Percentiles rank a stretch among this genome's conserved stretches.
phyloP scores from a whole-genome alignment of 2,888 invertebrate genomes.

The Chrysina gloriosa region DNA sequence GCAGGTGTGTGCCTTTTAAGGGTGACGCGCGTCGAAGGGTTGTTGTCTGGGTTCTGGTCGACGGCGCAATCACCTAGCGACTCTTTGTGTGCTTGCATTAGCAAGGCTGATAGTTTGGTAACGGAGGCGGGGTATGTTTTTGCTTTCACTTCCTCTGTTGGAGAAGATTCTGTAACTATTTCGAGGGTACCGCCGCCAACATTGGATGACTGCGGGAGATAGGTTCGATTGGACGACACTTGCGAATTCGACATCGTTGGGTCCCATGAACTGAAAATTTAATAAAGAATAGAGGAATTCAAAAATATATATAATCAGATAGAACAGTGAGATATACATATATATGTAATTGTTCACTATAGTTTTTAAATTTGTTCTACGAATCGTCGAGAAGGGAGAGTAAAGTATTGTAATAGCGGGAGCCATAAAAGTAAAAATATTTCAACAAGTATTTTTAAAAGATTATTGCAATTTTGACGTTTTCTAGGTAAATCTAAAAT shows the following conservation, averaged over 20 bases:
- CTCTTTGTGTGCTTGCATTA: slow-evolving; percentile 56
- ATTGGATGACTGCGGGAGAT: no score
- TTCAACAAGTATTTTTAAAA: no score
- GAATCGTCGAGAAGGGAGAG: no score
- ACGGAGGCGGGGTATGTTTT: slow-evolving; percentile 53
- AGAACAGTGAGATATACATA: background rate
- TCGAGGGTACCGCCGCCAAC: background rate
- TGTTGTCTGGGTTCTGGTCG: slow-evolving; percentile 29
- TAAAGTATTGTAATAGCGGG: no score
- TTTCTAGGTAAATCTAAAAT: no score
- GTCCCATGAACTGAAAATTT: slow-evolving; percentile 6
- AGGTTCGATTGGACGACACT: background rate
- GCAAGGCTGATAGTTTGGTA: slow-evolving; percentile 54
- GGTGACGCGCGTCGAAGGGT: slow-evolving; percentile 49
- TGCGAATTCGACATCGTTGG: slow-evolving; percentile 37
- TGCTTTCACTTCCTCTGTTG: background rate
- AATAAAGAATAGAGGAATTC: background rate
- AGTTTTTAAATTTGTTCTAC: no score
- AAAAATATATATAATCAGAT: background rate
- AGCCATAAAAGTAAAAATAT: no score
- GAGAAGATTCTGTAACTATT: background rate
- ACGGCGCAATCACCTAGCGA: slow-evolving; percentile 50
- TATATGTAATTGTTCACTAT: no score
- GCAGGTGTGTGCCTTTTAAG: slow-evolving; percentile 63
- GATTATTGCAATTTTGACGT: no score